A percentile compares a stretch with the other conserved stretches of the same genome.
Evolutionary conservation across 2,888 invertebrate species (phyloP).

Genomic region (Molanna angustata): DNA sequence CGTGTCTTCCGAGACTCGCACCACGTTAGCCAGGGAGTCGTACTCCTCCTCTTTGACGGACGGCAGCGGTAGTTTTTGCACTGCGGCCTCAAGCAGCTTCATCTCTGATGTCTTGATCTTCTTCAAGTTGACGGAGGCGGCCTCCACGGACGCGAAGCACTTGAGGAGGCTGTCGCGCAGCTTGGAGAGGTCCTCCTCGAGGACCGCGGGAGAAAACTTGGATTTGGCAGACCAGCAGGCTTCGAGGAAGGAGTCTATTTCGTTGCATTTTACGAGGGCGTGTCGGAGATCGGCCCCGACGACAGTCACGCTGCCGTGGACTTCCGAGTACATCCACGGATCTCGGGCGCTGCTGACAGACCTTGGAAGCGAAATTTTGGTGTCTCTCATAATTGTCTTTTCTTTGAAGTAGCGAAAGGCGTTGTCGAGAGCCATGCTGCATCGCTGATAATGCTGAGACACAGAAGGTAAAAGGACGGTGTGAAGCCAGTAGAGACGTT

Average conservation of each 20-base stretch:
- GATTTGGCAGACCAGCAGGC: constrained; percentile 47
- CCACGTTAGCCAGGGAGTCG: constrained; percentile 18
- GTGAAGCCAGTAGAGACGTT: constrained; percentile 49
- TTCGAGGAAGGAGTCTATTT: constrained; percentile 48
- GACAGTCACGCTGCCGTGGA: constrained; percentile 46
- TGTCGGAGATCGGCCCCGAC: constrained; percentile 46
- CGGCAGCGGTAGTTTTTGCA: constrained; percentile 25
- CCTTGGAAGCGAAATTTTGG: background rate
- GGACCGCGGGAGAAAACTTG: constrained; percentile 42
- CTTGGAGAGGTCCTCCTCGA: constrained; percentile 47
- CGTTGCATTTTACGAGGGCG: constrained; percentile 44
- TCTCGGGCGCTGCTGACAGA: constrained; percentile 11
- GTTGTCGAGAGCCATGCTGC: constrained; percentile 28
- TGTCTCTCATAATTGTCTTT: background rate
- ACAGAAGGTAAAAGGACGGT: constrained; percentile 40
- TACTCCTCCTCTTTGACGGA: constrained; percentile 33
- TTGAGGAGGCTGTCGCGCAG: constrained; percentile 45
- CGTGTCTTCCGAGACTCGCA: constrained; percentile 38
- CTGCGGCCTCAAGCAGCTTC: constrained; percentile 22
- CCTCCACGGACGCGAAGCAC: constrained; percentile 43
- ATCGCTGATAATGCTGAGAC: constrained; percentile 40
- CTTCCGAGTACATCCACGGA: constrained; percentile 48
- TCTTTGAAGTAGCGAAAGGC: constrained; percentile 19
- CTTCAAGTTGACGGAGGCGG: constrained; percentile 44
- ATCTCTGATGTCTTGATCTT: constrained; percentile 40